Base-by-base conservation (phyloP, 2,797 vertebrate species). In the Nannoperca australis region DNA sequence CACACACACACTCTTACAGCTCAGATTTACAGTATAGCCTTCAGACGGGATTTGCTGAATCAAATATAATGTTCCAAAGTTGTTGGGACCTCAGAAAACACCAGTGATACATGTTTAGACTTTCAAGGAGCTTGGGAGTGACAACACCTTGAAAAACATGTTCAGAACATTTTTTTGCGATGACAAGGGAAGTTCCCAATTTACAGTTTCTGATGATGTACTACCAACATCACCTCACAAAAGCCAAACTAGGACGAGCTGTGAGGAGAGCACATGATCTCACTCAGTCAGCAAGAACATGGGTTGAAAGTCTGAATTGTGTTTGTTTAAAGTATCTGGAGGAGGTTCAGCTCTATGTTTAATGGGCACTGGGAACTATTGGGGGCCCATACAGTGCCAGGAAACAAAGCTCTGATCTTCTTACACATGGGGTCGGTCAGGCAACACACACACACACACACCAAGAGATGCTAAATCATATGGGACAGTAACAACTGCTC, bases 11-110 rank as follows among this genome's bases (percentile, higher is more conserved):
- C 24, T 27, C 24, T 27, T 27, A 27, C 62, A 76, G 54, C 81
- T 73, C 72, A 81, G 73, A 83, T 87, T 86, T 85, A 90, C 76
- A 78, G 73, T 13, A 61, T 6, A 38, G 77, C 68, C 75, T 68
- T 86, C 38, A 77, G 54, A 86, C 59, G 44, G 17, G 34, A 69
- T 20, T 53, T 24, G 0, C 34, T 77, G 53, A 74, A 85, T 64
- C 68, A 60, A 69, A 84, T 85, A 88, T 88, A 84, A 74, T 87
- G 62, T 78, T 79, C 69, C 42, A 83, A 79, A 75, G 79, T 82
- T 15, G 51, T 36, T 1, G 12, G 54, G 69, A 89, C 76, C 63
- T 88, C 42, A 4, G 68, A 76, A 53, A 84, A 79, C 74, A 67
- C 36, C 13, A 44, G 22, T 0, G 14, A 22, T 71, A 45, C 34